Base-by-base conservation (phyloP, 30 jellyfish, hydroid and myxozoan species). In the Chrysaora quinquecirrha region DNA sequence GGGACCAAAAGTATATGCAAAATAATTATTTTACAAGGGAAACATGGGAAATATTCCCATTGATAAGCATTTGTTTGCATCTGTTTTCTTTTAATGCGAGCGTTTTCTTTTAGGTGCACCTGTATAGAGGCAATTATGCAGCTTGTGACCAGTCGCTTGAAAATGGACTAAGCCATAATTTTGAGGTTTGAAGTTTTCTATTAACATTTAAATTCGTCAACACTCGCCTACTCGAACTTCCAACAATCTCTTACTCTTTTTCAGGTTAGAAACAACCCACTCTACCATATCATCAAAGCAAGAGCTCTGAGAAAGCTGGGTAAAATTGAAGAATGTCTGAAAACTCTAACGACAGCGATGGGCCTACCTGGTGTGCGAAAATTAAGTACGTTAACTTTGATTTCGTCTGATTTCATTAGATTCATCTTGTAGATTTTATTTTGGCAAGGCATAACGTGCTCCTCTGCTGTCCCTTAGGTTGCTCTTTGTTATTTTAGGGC, bases 61-160 rank as follows among this genome's bases (percentile, higher is more conserved):
- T n/a, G n/a, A n/a, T n/a, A n/a, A n/a, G n/a, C n/a, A n/a, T n/a
- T n/a, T n/a, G n/a, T n/a, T n/a, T n/a, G n/a, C n/a, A n/a, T n/a
- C n/a, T n/a, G n/a, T n/a, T n/a, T n/a, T n/a, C n/a, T n/a, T n/a
- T n/a, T n/a, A n/a, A n/a, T n/a, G n/a, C n/a, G n/a, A n/a, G n/a
- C n/a, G n/a, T n/a, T 56, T 58, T 62, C 1, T 32, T 60, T 30
- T 71, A 94, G 99, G 84, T 94, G 35, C 96, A 94, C 64, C 72
- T 94, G 25, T 86, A 81, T 50, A 64, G 82, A 48, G 96, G 95
- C 60, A 83, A 94, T 69, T 94, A 85, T 38, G 34, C 70, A 7
- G 96, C 99, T 1, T 94, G 97, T 83, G 97, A 94, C 50, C 96
- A 89, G 34, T 94, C 99, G 1, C 95, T 94, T 48, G 99, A 94